Evolutionary conservation across 2,797 vertebrate species (phyloP).

Genomic region (Lagorchestes hirsutus): DNA sequence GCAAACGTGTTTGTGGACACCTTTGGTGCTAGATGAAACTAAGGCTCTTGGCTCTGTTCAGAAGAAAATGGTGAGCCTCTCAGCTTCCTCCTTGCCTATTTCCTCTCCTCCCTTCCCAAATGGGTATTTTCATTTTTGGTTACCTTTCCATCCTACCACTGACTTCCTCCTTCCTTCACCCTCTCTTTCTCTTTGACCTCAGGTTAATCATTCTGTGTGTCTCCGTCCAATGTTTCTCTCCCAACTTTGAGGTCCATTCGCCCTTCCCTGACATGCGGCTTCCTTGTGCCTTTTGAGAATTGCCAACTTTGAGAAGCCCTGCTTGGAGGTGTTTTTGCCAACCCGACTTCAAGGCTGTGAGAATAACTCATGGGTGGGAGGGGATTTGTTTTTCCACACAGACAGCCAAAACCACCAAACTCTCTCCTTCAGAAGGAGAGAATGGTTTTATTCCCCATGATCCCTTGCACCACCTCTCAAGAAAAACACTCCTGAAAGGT

Average conservation of each 20-base stretch:
- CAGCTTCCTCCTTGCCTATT: neutral
- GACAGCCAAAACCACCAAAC: constrained; percentile 82
- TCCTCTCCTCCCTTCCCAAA: neutral
- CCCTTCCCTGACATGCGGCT: neutral
- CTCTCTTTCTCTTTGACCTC: neutral
- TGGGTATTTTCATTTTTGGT: neutral
- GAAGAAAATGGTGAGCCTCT: neutral
- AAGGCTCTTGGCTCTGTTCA: neutral
- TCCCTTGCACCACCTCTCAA: neutral
- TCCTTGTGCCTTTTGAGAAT: constrained; percentile 42
- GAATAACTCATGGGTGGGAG: constrained; percentile 79
- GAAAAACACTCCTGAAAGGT: constrained; percentile 23
- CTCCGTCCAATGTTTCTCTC: neutral
- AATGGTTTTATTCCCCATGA: constrained; percentile 33
- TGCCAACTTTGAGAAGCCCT: constrained; percentile 8
- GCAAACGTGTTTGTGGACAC: rapidly evolving
- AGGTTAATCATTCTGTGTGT: neutral
- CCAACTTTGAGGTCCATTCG: constrained; percentile 6
- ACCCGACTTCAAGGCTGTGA: constrained; percentile 77
- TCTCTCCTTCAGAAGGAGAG: neutral
- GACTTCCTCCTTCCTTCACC: neutral
- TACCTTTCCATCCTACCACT: neutral
- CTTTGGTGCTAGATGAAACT: neutral
- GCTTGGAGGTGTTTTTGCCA: constrained; percentile 72
- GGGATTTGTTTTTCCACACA: constrained; percentile 82